Percentiles rank a stretch among this genome's conserved stretches.
These are phyloP conservation scores for Drosophila acutilabella DNA, from an alignment of 2,888 invertebrate species.

Conservation along the genomic window DNA sequence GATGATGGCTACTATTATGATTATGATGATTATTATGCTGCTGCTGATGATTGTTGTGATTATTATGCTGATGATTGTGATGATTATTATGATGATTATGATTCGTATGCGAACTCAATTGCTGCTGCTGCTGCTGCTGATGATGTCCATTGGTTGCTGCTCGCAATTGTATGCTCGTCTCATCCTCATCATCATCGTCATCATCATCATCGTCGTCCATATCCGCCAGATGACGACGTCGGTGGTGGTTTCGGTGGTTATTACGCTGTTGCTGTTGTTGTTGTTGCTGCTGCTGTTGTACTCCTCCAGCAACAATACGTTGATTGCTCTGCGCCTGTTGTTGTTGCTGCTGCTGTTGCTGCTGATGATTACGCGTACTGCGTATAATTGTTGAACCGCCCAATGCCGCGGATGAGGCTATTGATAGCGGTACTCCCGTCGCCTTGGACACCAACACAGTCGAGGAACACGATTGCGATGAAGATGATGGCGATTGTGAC, in stretches of 20 bases:
- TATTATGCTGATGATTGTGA: constrained; percentile 26
- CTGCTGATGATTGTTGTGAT: constrained; percentile 13
- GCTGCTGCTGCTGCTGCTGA: constrained; percentile 39
- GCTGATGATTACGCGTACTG: constrained; percentile 83
- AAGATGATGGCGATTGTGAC: constrained; percentile 80
- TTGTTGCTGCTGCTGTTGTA: constrained; percentile 11
- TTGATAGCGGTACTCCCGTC: constrained; percentile 78
- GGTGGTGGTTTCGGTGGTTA: constrained; percentile 84
- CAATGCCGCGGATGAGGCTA: constrained; percentile 80
- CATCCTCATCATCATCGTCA: constrained; percentile 60
- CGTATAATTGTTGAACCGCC: constrained; percentile 82
- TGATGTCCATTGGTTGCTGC: constrained; percentile 52
- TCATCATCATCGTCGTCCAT: constrained; percentile 82
- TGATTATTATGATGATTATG: constrained; percentile 59
- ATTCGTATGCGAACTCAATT: constrained; percentile 33
- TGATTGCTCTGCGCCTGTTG: constrained; percentile 51
- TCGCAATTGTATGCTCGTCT: constrained; percentile 50
- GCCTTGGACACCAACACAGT: constrained; percentile 81
- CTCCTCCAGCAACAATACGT: constrained; percentile 41
- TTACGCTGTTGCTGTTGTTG: constrained; percentile 67
- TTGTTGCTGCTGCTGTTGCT: constrained; percentile 51
- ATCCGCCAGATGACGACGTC: constrained; percentile 82
- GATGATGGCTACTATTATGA: constrained; percentile 15
- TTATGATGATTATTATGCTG: constrained; percentile 31
- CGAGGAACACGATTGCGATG: constrained; percentile 82